These are phyloP conservation scores for Oryzias dopingdopingensis DNA, from an alignment of 2,797 vertebrate species.

Conservation along the genomic window DNA sequence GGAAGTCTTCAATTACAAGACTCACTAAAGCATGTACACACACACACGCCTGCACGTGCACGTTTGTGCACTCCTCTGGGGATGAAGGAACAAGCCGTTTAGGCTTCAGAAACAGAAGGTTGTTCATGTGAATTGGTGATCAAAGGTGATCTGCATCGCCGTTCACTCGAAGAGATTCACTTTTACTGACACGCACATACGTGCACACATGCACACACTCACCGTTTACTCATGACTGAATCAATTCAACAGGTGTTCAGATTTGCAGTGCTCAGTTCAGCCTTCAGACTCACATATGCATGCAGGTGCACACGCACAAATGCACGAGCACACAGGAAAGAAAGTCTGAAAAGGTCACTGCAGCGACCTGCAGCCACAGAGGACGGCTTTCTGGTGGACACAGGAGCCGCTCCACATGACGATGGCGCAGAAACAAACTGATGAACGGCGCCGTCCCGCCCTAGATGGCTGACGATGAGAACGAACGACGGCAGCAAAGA, in stretches of 20 bases:
- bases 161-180: slow-evolving; percentile 80
- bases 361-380: slow-evolving; percentile 40
- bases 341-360: slow-evolving; percentile 67
- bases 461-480: slow-evolving; percentile 48
- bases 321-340: slow-evolving; percentile 3
- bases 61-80: slow-evolving; percentile 74
- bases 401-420: no score
- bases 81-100: slow-evolving; percentile 82
- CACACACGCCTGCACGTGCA: slow-evolving; percentile 32
- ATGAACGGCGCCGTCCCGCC: slow-evolving; percentile 54
- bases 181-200: slow-evolving; percentile 33
- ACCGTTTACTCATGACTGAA: slow-evolving; percentile 66
- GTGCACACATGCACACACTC: slow-evolving; percentile 19
- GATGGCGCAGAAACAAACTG: neutral
- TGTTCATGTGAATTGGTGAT: slow-evolving; percentile 74
- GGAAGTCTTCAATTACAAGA: slow-evolving; percentile 24
- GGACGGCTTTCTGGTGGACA: neutral
- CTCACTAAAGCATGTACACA: slow-evolving; percentile 36
- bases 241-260: slow-evolving; percentile 74
- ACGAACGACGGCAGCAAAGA: slow-evolving; percentile 1
- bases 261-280: slow-evolving; percentile 25
- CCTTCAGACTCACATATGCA: slow-evolving; percentile 24
- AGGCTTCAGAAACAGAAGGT: slow-evolving; percentile 73
- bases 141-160: slow-evolving; percentile 79
- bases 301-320: neutral